Conservation (phyloP, 1,140 invertebrate species). For the Asobara japonica region DNA sequence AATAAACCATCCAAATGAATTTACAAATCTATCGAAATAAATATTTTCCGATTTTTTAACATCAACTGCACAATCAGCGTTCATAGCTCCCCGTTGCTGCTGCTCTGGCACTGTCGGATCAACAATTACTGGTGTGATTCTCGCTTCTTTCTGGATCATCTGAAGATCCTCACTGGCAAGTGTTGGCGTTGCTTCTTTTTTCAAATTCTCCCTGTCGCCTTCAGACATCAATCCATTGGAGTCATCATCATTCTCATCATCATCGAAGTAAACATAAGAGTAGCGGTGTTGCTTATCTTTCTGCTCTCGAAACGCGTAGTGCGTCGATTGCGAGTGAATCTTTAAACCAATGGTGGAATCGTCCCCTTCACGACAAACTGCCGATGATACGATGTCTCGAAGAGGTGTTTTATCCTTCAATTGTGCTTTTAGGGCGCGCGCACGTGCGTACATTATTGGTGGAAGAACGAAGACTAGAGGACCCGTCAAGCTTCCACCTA, state of each 20-base stretch:
- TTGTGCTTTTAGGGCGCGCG: conserved; percentile 47
- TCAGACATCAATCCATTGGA: conserved; percentile 32
- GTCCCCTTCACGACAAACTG: conserved; percentile 43
- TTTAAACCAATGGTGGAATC: conserved; percentile 48
- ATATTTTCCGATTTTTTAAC: background rate
- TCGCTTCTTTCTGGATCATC: conserved; percentile 10
- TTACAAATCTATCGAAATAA: conserved; percentile 43
- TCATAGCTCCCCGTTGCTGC: background rate
- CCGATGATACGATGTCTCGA: conserved; percentile 45
- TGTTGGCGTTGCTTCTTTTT: background rate
- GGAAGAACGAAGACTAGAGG: conserved; percentile 88
- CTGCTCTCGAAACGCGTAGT: conserved; percentile 44
- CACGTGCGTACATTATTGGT: conserved; percentile 78
- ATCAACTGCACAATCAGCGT: background rate
- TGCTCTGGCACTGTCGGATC: conserved; percentile 40
- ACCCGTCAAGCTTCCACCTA: conserved; percentile 85
- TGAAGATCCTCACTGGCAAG: background rate
- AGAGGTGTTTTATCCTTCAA: conserved; percentile 15
- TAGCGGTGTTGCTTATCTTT: conserved; percentile 42
- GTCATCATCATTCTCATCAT: conserved; percentile 37
- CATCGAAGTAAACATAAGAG: conserved; percentile 56
- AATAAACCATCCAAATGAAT: conserved; percentile 63
- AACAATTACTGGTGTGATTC: conserved; percentile 30
- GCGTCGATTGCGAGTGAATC: conserved; percentile 51
- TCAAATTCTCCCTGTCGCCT: conserved; percentile 3